These are phyloP conservation scores for Martes martes DNA, from an alignment of 2,113 vertebrate genomes.

Conservation along the genomic window DNA sequence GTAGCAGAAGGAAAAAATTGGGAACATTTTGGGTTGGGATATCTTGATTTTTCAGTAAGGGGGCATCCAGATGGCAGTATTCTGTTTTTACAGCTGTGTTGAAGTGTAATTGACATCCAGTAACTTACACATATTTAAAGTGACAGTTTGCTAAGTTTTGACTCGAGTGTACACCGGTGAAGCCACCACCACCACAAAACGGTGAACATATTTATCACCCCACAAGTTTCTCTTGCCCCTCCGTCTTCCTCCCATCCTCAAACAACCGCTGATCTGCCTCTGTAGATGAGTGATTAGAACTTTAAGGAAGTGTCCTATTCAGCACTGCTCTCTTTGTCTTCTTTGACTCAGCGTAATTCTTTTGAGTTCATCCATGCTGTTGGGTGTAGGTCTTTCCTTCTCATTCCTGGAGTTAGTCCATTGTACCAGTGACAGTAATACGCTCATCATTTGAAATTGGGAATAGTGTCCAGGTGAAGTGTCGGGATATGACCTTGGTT, in stretches of 20 bases:
- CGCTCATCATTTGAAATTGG: neutral
- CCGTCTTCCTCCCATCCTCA: neutral
- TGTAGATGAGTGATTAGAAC: too few species aligned
- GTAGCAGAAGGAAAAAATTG: neutral
- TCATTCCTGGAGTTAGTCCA: rapidly evolving
- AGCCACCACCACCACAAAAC: neutral
- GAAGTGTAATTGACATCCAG: neutral
- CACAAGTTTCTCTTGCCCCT: neutral
- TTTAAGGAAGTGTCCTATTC: neutral
- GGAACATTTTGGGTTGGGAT: neutral
- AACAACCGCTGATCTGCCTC: too few species aligned
- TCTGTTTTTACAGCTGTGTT: neutral
- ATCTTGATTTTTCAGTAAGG: neutral
- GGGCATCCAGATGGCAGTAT: neutral
- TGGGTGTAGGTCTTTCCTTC: neutral
- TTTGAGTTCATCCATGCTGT: rapidly evolving
- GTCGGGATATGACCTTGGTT: neutral
- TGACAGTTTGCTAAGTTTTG: neutral
- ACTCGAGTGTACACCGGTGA: neutral
- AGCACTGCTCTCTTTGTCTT: too few species aligned
- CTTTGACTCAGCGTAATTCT: rapidly evolving
- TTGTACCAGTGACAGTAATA: rapidly evolving
- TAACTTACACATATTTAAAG: neutral
- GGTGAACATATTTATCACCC: neutral
- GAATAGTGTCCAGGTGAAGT: neutral